These are phyloP conservation scores for Sycophila texana DNA, from an alignment of 2,888 invertebrate genomes.

Conservation along the genomic window DNA sequence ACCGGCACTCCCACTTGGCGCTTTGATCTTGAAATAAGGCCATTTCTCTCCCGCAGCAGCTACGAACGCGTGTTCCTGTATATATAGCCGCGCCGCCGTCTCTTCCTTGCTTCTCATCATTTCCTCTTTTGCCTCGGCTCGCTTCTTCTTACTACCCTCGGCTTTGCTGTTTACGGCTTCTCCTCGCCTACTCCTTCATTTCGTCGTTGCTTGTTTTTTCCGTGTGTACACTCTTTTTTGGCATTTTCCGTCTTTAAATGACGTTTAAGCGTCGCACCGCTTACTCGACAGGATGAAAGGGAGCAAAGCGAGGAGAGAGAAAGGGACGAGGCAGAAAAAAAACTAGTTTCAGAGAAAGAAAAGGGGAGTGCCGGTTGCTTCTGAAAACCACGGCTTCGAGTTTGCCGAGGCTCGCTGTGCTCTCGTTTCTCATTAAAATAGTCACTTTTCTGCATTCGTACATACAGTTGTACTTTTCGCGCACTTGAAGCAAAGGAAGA, in stretches of 20 bases:
- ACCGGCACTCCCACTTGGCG: background rate
- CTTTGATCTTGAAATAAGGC: conserved; percentile 31
- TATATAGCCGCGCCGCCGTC: background rate
- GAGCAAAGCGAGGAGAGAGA: background rate
- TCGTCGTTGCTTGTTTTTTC: background rate
- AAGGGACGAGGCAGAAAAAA: background rate
- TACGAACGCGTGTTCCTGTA: background rate
- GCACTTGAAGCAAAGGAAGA: background rate
- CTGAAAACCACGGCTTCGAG: background rate
- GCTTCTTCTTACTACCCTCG: conserved; percentile 1
- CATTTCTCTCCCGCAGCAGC: background rate
- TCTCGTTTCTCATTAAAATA: conserved; percentile 18
- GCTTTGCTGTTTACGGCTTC: background rate
- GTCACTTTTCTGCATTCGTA: conserved; percentile 1
- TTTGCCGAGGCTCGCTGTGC: background rate
- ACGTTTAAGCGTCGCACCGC: background rate
- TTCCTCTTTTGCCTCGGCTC: conserved; percentile 1
- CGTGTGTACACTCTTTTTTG: background rate
- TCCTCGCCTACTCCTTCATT: background rate
- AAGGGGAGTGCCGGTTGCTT: no score
- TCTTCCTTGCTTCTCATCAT: background rate
- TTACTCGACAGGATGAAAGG: background rate
- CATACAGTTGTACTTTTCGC: background rate
- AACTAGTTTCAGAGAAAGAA: no score
- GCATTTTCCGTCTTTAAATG: conserved; percentile 13